Base-by-base conservation (phyloP, 2,888 invertebrate genomes). In the Aproaerema taeniolella region DNA sequence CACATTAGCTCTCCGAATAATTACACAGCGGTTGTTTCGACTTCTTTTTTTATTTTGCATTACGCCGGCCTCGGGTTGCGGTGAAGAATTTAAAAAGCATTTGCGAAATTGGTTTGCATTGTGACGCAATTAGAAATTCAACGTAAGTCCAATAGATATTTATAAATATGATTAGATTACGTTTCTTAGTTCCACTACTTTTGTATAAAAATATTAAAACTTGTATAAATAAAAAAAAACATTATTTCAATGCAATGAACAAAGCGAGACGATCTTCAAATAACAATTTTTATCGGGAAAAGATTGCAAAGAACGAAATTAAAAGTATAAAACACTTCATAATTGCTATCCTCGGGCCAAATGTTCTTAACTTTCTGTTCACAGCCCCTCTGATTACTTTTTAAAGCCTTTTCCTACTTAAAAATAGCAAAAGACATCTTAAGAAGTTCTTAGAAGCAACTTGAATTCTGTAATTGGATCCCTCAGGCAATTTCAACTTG, bases 1-100 rank as follows among this genome's bases (percentile, higher is more conserved):
- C 77, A 77, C 78, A 82, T 85, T 85, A 80, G 79, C 85, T 78
- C 67, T 79, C 72, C 67, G 69, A 74, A 83, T 85, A 85, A 86
- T 85, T 86, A 78, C 80, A 66, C 65, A 53, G 63, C 58, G 66
- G 76, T 67, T 62, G 70, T 65, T 53, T 45, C 50, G 39, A 53
- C 44, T 60, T 68, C 64, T 55, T 55, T 51, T 60, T 66, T 66
- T 59, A 60, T 58, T 58, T 43, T 53, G 56, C 62, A 58, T 70
- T 67, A 60, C 62, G 61, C 61, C 62, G 50, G 58, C 55, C 53
- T 59, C 69, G 69, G 74, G 67, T 73, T 69, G 77, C 60, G 74
- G 76, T 69, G 62, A 75, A 76, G 72, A 78, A 74, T 81, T 82
- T 72, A 69, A 75, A 75, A 76, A 78, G 72, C 80, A 80, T 83